Evolutionary conservation across 1,140 invertebrate species (phyloP), one percentile per base, ranked within the genome.

Genomic region (Leptinotarsa lineolata): DNA sequence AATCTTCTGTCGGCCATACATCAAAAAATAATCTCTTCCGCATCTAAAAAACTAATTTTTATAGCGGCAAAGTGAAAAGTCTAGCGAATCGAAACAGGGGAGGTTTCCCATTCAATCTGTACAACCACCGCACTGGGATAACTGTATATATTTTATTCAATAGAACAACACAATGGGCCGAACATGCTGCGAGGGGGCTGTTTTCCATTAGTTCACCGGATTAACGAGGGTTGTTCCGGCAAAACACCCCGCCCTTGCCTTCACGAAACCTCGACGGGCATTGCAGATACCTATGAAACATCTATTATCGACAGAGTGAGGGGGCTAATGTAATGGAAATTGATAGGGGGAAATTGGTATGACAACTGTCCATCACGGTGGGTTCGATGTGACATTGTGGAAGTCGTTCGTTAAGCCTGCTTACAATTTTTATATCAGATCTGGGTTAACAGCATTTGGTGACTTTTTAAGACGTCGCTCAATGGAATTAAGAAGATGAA

Each of bases 111-210:
- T 80, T 74, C 77, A 81, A 80, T 78, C 78, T 75, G 67, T 66
- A 70, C 22, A 73, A 69, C 68, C 73, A 76, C 78, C 73, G 73
- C 75, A 77, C 75, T 21, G 69, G 80, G 77, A 81, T 81, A 81
- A 80, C 81, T 81, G 80, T 82, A 78, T 81, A 80, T 80, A 80
- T 81, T 81, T 82, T 82, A 81, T 81, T 80, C 79, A 80, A 79
- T 81, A 80, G 74, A 79, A 80, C 75, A 79, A 80, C 77, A 82
- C 81, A 82, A 82, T 79, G 75, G 79, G 75, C 78, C 73, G 77
- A 79, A 78, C 76, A 76, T 78, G 75, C 76, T 76, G 73, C 76
- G 73, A 79, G 79, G 80, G 81, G 79, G 74, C 76, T 79, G 80
- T 79, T 81, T 82, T 82, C 81, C 81, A 82, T 82, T 82, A 82